Conservation (phyloP, 2,888 invertebrate genomes). For the Artemia sinica region DNA sequence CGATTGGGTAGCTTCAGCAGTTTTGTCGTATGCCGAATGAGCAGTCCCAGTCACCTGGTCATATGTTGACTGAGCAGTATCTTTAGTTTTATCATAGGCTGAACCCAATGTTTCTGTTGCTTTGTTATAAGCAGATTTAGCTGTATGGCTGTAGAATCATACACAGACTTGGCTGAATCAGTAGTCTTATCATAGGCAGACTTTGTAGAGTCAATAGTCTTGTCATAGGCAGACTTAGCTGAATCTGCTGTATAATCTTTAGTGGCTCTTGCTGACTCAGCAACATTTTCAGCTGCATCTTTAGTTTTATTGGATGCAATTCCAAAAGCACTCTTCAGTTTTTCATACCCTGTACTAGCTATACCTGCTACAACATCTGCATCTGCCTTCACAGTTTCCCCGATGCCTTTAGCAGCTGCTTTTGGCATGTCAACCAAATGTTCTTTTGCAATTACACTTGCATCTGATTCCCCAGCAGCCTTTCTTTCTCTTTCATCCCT, state of each 20-base stretch:
- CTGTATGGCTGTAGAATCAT: not conserved
- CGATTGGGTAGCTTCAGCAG: not conserved
- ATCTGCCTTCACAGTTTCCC: not conserved
- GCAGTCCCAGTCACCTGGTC: not conserved
- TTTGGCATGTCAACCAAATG: conserved; percentile 1
- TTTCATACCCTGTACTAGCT: not conserved
- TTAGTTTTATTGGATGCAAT: not conserved
- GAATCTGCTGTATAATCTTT: not conserved
- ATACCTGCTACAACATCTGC: not conserved
- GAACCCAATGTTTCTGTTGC: not conserved
- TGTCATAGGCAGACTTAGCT: not conserved
- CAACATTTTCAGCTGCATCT: not conserved
- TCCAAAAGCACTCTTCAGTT: not conserved
- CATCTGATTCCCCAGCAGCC: not conserved
- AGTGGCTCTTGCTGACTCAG: not conserved
- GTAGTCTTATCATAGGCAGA: conserved; percentile 1
- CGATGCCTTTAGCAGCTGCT: not conserved
- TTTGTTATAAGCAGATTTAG: not conserved
- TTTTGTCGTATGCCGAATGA: not conserved
- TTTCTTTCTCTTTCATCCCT: not conserved
- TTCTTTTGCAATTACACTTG: not conserved
- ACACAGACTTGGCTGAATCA: not conserved
- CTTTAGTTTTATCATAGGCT: not conserved
- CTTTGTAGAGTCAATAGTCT: not conserved
- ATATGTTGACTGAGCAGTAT: not conserved